Conservation (phyloP, 2,797 vertebrate species). For the Epinephelus awoara region DNA sequence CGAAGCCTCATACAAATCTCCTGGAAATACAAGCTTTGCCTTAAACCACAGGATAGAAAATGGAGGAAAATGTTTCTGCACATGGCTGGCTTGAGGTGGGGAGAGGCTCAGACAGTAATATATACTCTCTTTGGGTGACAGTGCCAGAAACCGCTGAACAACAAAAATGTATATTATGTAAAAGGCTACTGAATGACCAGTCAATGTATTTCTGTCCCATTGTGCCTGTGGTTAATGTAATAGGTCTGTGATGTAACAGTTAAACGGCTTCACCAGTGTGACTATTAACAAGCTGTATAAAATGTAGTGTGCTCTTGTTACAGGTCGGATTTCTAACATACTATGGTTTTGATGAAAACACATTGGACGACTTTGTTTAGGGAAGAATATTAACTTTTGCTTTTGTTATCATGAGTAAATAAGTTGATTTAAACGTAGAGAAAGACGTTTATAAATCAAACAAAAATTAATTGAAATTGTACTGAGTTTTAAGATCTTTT, state of each 20-base stretch:
- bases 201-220: not conserved
- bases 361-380: not conserved
- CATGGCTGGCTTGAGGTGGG: slow-evolving; percentile 51
- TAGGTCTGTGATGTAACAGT: not conserved
- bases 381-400: not conserved
- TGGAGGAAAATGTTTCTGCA: slow-evolving; percentile 69
- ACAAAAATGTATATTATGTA: slow-evolving; percentile 51
- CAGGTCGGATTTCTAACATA: not conserved
- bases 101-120: slow-evolving; percentile 50
- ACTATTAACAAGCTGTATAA: not conserved
- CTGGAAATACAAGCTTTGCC: slow-evolving; percentile 72
- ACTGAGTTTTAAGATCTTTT: too few relatives aligned
- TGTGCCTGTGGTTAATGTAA: slow-evolving; percentile 7
- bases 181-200: slow-evolving; percentile 10
- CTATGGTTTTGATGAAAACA: not conserved
- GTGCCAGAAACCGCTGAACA: slow-evolving; percentile 58
- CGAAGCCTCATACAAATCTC: slow-evolving; percentile 76
- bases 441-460: not conserved
- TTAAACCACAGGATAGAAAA: slow-evolving; percentile 66
- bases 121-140: slow-evolving; percentile 40
- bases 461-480: not conserved
- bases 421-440: not conserved
- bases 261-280: not conserved
- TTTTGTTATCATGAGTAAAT: not conserved
- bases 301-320: not conserved